Conservation (phyloP, 2,888 invertebrate species). For the Loripinus fragilis region DNA sequence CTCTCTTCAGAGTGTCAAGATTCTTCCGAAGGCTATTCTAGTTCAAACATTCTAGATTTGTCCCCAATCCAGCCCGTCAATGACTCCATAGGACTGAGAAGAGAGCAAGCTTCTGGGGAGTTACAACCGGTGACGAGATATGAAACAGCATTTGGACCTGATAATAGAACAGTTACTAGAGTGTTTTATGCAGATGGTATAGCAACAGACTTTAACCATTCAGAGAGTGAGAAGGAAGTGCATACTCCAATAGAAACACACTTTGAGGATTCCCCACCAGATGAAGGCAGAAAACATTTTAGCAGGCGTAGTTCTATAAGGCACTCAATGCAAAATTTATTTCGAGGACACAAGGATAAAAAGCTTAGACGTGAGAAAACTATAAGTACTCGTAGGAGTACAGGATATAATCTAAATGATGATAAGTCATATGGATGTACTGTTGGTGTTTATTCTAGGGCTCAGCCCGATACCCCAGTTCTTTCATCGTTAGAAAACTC, state of each 20-base stretch:
- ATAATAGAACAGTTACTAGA: conserved; percentile 76
- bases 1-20: conserved; percentile 61
- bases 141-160: conserved; percentile 79
- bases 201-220: conserved; percentile 72
- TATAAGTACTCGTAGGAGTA: conserved; percentile 40
- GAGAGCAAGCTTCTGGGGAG: conserved; percentile 56
- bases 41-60: conserved; percentile 63
- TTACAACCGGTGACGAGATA: conserved; percentile 70
- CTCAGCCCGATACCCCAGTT: conserved; percentile 23
- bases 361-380: conserved; percentile 42
- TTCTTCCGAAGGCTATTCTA: conserved; percentile 52
- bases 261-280: conserved; percentile 62
- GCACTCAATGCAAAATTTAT: conserved; percentile 53
- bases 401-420: conserved; percentile 43
- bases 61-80: conserved; percentile 66
- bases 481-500: background rate
- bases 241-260: conserved; percentile 71
- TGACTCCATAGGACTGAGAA: conserved; percentile 48
- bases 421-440: conserved; percentile 52
- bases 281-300: conserved; percentile 27
- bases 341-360: conserved; percentile 44
- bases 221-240: conserved; percentile 49
- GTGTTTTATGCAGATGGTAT: conserved; percentile 75
- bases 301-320: conserved; percentile 46
- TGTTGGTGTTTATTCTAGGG: conserved; percentile 50